Conservation (phyloP, 92 coral and sea anemone genomes). For the Phenganax stokvisi region DNA sequence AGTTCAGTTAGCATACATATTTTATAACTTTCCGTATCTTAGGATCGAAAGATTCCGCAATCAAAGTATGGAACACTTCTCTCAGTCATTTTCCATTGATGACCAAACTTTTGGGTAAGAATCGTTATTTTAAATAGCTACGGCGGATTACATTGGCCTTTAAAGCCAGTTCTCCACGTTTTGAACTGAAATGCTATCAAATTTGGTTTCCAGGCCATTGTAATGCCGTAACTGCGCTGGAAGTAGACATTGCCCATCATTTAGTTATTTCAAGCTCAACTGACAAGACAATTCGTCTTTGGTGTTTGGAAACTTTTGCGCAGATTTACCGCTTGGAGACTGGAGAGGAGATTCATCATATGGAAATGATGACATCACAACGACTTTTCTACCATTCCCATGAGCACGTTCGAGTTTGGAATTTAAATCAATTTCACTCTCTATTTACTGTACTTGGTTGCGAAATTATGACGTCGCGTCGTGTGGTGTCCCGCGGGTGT, state of each 20-base stretch:
- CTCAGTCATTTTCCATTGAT: constrained; percentile 71
- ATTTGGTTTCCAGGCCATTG: constrained; percentile 63
- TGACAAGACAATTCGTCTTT: constrained; percentile 85
- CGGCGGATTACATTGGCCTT: too few species aligned
- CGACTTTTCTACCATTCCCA: constrained; percentile 67
- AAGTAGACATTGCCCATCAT: constrained; percentile 64
- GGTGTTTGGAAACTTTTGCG: constrained; percentile 88
- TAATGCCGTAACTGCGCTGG: constrained; percentile 76
- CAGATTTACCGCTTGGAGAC: constrained; percentile 87
- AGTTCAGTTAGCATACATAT: too few species aligned
- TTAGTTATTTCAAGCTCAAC: constrained; percentile 80
- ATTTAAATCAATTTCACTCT: constrained; percentile 79
- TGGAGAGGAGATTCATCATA: constrained; percentile 71
- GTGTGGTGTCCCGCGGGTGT: constrained; percentile 68
- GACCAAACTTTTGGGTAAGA: constrained; percentile 72
- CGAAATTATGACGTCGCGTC: constrained; percentile 48
- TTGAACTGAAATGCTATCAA: neutral
- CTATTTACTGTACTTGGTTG: constrained; percentile 78
- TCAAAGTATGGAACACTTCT: constrained; percentile 84
- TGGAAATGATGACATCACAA: constrained; percentile 67
- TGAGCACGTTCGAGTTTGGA: constrained; percentile 80
- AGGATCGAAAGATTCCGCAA: constrained; percentile 81
- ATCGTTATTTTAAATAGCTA: neutral
- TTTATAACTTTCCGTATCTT: neutral
- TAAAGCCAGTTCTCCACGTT: neutral